These are phyloP conservation scores for Leptoteleia sp. DNA, from an alignment of 1,140 invertebrate genomes.

Conservation along the genomic window DNA sequence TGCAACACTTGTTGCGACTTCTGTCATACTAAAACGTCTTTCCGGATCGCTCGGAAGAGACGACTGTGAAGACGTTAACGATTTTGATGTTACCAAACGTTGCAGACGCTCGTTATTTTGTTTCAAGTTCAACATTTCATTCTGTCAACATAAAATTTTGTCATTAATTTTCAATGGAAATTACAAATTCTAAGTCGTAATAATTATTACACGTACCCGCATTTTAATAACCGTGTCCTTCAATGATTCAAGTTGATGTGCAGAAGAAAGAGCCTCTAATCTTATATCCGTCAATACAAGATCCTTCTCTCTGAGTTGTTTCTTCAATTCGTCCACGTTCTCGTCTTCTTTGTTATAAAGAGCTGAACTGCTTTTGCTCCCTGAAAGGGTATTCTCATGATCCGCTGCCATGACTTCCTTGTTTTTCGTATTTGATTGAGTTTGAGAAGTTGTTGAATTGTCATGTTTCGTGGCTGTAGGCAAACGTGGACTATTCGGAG, in stretches of 20 bases:
- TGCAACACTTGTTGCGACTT: slow-evolving; percentile 77
- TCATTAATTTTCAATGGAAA: background rate
- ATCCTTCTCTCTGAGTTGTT: slow-evolving; percentile 97
- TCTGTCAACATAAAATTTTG: slow-evolving; percentile 84
- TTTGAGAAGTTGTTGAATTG: slow-evolving; percentile 57
- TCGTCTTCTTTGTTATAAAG: slow-evolving; percentile 77
- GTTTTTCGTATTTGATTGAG: slow-evolving; percentile 58
- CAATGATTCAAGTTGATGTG: slow-evolving; percentile 97
- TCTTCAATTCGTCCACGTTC: slow-evolving; percentile 92
- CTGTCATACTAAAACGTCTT: slow-evolving; percentile 84
- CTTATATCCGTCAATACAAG: slow-evolving; percentile 97
- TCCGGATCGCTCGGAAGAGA: slow-evolving; percentile 84
- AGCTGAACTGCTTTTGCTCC: slow-evolving; percentile 77
- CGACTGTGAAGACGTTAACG: slow-evolving; percentile 89
- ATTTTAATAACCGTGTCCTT: slow-evolving; percentile 98
- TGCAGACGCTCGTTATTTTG: slow-evolving; percentile 98
- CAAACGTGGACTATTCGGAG: slow-evolving; percentile 76
- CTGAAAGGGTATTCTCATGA: slow-evolving; percentile 72
- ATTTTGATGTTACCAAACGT: slow-evolving; percentile 90
- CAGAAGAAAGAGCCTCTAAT: slow-evolving; percentile 96
- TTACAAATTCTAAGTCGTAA: no score
- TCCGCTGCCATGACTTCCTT: slow-evolving; percentile 75
- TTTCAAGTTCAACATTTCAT: slow-evolving; percentile 97
- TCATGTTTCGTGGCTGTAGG: slow-evolving; percentile 76
- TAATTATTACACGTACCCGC: slow-evolving; percentile 85